Evolutionary conservation across 1,140 invertebrate genomes (phyloP), one percentile per base, ranked within the genome.

Genomic region (Homalodisca vitripennis): DNA sequence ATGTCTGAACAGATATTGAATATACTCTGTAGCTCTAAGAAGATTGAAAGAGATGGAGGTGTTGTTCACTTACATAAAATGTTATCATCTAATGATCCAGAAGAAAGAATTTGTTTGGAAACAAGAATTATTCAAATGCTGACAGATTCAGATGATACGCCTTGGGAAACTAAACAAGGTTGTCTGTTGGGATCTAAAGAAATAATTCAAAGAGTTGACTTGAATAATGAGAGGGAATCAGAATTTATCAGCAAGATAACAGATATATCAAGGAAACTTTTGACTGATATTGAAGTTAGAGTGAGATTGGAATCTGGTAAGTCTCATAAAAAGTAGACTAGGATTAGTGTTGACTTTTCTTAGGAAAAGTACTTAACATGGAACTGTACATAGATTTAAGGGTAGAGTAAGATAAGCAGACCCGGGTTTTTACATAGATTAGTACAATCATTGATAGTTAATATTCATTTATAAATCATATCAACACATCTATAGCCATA

Each of bases 261-360:
- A 68, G 68, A 74, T 30, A 67, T 76, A 53, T 72, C 77, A 13
- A 57, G 80, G 47, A 73, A 74, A 32, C 73, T 79, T 6, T 72
- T 84, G 31, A 79, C 79, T 17, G 78, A 84, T 72, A 66, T 73
- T 20, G 81, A 83, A 77, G 80, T 79, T 31, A 71, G 82, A 74
- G 79, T 84, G 31, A 73, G 82, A 73, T 73, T 80, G 57, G 78
- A 78, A 46, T 80, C 82, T 82, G 82, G 67, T 68, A 60, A 41
- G 67, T 31, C 3, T n/a, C n/a, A n/a, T n/a, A n/a, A n/a, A n/a
- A n/a, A n/a, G n/a, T n/a, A n/a, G n/a, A n/a, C n/a, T n/a, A n/a
- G n/a, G n/a, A n/a, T n/a, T n/a, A n/a, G n/a, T n/a, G n/a, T n/a
- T n/a, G n/a, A n/a, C n/a, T n/a, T n/a, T n/a, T n/a, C n/a, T n/a